These are phyloP conservation scores for Colletes gigas DNA, from an alignment of 1,140 invertebrate genomes.

Conservation along the genomic window DNA sequence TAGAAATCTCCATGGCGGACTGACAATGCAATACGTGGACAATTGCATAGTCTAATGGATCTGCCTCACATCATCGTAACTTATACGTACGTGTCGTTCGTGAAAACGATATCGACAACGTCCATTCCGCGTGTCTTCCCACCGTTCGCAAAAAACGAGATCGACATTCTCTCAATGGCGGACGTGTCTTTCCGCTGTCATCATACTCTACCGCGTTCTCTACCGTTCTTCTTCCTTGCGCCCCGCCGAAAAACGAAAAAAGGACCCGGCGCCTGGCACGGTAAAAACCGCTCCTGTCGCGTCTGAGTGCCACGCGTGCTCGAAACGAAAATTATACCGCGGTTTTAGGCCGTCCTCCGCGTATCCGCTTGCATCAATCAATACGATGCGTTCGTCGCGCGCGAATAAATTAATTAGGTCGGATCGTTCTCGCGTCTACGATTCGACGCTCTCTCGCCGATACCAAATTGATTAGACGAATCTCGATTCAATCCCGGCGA, in stretches of 20 bases:
- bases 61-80: constrained; percentile 65
- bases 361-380: constrained; percentile 35
- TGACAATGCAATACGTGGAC: constrained; percentile 66
- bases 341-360: constrained; percentile 20
- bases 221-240: constrained; percentile 61
- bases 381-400: constrained; percentile 22
- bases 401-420: constrained; percentile 50
- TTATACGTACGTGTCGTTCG: constrained; percentile 67
- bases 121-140: constrained; percentile 66
- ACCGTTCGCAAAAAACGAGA: constrained; percentile 58
- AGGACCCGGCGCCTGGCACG: neutral
- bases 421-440: neutral
- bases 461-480: neutral
- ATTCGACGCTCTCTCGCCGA: neutral
- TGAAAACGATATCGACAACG: constrained; percentile 67
- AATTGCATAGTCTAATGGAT: constrained; percentile 67
- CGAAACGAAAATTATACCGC: constrained; percentile 36
- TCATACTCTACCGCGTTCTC: constrained; percentile 53
- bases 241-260: constrained; percentile 25
- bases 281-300: constrained; percentile 40
- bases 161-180: constrained; percentile 62
- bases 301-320: constrained; percentile 29
- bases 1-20: constrained; percentile 62
- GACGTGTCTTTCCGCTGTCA: constrained; percentile 65
- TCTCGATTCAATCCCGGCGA: neutral